These are phyloP conservation scores for Oscheius sp. DNA, from an alignment of 2,888 invertebrate genomes.

Conservation along the genomic window DNA sequence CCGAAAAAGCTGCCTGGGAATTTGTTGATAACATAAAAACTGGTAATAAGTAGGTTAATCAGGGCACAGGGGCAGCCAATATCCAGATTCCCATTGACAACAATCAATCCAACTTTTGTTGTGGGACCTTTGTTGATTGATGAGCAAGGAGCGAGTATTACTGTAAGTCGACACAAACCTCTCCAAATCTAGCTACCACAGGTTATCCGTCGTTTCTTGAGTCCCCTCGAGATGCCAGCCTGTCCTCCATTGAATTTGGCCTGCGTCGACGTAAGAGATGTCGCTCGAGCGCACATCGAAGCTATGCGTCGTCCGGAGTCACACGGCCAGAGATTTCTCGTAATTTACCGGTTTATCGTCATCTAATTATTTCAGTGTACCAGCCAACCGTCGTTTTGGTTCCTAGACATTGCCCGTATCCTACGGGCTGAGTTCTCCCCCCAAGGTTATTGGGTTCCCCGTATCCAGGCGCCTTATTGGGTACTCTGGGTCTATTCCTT, in stretches of 20 bases:
- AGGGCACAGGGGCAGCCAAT: too few species aligned
- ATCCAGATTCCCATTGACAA: conserved; percentile 74
- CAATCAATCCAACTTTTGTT: conserved; percentile 77
- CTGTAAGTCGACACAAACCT: conserved; percentile 47
- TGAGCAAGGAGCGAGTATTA: conserved; percentile 69
- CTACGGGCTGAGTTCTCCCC: conserved; percentile 74
- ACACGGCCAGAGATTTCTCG: conserved; percentile 75
- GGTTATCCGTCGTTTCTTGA: conserved; percentile 68
- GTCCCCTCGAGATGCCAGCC: conserved; percentile 66
- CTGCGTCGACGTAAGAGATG: conserved; percentile 77
- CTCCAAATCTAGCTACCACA: conserved; percentile 18
- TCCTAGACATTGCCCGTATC: conserved; percentile 76
- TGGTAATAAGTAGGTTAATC: conserved; percentile 72
- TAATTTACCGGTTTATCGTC: background rate
- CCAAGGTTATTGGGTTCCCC: conserved; percentile 74
- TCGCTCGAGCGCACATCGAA: conserved; percentile 76
- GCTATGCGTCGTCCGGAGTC: conserved; percentile 75
- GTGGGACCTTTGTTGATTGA: conserved; percentile 75
- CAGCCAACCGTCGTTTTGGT: conserved; percentile 73
- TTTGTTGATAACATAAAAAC: conserved; percentile 72
- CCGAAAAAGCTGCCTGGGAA: conserved; percentile 78
- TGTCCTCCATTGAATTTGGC: conserved; percentile 74
- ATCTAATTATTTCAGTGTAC: conserved; percentile 44
- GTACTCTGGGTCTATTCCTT: conserved; percentile 74
- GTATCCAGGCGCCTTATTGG: conserved; percentile 74